Base-by-base conservation (phyloP, 2,888 invertebrate species). In the Scaptomyza caliginosa region DNA sequence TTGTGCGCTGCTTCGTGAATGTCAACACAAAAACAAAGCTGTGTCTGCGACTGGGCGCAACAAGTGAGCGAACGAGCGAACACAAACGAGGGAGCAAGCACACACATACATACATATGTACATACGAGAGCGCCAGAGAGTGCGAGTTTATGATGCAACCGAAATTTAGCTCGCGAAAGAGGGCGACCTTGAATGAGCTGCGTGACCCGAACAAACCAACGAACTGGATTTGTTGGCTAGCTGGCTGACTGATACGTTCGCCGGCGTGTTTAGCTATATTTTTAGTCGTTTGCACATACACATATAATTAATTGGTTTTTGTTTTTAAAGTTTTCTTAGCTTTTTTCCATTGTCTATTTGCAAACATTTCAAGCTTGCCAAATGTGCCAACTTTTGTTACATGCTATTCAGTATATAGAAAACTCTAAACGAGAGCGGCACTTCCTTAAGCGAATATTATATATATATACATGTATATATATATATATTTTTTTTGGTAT, bases 151-250 rank as follows among this genome's bases (percentile, higher is more conserved):
- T 83, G 86, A 86, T 86, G 82, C 86, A 86, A 81, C 78, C 52
- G 30, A 56, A 55, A 68, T 45, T 49, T 59, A 59, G 65, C 65
- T 72, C 52, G 67, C 73, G 67, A 88, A 88, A 87, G 79, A 86
- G 80, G 81, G 64, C 90, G 90, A 90, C 90, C 90, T 90, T 90
- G 90, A 90, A 89, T 82, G 69, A 68, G 74, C 76, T 74, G 71
- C 72, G 74, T 73, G 82, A 85, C 74, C 73, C 74, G 82, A 68
- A 40, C 49, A 52, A 59, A 34, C 52, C 19, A 50, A 36, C 32
- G 40, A 56, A 43, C 38, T 50, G n/a, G n/a, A n/a, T n/a, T n/a
- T n/a, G n/a, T n/a, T n/a, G 28, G 17, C 48, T 19, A 6, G 30
- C 13, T 34, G 7, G 17, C 16, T 24, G 19, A 28, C 36, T 55